A percentile compares a stretch with the other conserved stretches of the same genome.
Evolutionary conservation across 92 coral and sea anemone genomes (phyloP).

Genomic region (Phenganax stokvisi): DNA sequence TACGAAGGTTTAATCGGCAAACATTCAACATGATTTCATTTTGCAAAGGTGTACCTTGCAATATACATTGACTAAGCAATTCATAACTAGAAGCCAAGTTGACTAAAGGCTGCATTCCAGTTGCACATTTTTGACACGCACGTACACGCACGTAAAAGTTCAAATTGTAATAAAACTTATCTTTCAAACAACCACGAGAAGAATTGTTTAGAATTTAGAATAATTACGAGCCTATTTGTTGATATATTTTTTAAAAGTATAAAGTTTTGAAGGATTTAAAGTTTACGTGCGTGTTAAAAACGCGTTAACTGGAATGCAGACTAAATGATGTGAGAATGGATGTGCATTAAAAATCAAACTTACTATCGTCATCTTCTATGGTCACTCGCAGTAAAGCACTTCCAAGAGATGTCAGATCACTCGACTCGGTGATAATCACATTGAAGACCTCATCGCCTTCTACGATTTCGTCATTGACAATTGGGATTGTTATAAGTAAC

Average conservation of each 20-base stretch:
- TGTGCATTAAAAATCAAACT: not conserved
- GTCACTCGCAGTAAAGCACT: not conserved
- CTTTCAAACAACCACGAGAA: no score
- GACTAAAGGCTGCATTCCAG: not conserved
- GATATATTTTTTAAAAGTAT: no score
- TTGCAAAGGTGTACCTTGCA: no score
- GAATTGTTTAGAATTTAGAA: no score
- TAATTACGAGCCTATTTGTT: no score
- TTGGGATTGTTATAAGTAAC: not conserved
- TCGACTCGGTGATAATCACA: not conserved
- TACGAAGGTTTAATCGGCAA: no score
- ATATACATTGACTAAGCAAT: not conserved
- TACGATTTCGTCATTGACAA: slow-evolving; percentile 15
- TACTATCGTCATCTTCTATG: slow-evolving; percentile 18
- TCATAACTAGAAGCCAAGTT: not conserved
- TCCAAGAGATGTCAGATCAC: not conserved
- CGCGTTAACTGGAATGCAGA: not conserved
- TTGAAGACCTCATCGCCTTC: slow-evolving; percentile 23
- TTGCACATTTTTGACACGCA: no score
- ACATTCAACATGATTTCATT: no score
- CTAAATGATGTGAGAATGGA: not conserved
- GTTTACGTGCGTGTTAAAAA: no score
- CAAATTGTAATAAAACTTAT: no score
- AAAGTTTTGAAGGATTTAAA: no score
- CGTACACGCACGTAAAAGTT: no score